Conservation (phyloP, 64 coral and sea anemone species). For the Catalaphyllia jardinei region DNA sequence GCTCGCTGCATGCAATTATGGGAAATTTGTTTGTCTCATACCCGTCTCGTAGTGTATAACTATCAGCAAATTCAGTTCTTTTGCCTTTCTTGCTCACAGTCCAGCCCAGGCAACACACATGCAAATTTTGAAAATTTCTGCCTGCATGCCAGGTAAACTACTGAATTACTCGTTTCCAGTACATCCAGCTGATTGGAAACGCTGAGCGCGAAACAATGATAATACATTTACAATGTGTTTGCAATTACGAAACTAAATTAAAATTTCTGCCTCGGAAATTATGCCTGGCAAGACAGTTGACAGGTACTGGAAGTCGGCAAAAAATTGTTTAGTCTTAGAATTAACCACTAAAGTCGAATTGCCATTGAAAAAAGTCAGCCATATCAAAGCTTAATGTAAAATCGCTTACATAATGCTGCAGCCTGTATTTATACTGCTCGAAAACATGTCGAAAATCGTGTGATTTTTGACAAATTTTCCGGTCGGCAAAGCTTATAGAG, state of each 20-base stretch:
- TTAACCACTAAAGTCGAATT: not conserved
- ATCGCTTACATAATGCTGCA: not conserved
- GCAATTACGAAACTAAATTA: not conserved
- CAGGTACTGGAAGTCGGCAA: not conserved
- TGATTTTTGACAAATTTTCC: not conserved
- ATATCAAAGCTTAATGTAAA: not conserved
- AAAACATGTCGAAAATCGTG: no score
- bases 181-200: no score
- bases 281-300: not conserved
- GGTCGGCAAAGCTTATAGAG: not conserved
- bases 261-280: not conserved
- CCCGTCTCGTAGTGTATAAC: no score
- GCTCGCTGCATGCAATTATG: no score
- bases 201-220: not conserved
- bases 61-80: no score
- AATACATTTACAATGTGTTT: not conserved
- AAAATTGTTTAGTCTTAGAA: not conserved
- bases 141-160: not conserved
- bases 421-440: not conserved
- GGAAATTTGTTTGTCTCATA: no score
- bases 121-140: not conserved
- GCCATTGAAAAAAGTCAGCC: not conserved
- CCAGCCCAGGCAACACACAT: not conserved
- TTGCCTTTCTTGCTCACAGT: not conserved
- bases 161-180: not conserved